Evolutionary conservation across 2,113 vertebrate genomes (phyloP), one percentile per base, ranked within the genome.

Genomic region (Sisor rabdophorus): DNA sequence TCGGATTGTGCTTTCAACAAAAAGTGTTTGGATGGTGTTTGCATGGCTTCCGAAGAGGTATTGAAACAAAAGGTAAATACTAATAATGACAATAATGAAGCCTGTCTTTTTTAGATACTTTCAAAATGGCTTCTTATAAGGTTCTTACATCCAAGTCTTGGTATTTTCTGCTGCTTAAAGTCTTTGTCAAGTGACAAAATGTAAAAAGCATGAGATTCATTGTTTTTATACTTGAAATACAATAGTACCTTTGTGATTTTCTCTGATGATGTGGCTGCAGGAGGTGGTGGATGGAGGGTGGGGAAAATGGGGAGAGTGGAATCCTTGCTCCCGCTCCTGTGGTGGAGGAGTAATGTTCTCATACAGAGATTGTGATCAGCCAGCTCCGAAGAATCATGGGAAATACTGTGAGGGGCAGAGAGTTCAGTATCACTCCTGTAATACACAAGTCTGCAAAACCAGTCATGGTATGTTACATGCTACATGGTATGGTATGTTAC

Each of bases 301-400:
- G 97, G 92, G 93, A 3, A 86, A 84, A 0, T 99, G 97, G 97
- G 92, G 94, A 28, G 75, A 90, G 0, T 99, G 96, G 97, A 94
- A 93, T 30, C 85, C 91, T 19, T 99, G 97, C 80, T 98, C 97
- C 1, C 90, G 96, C n/a, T 96, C 90, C 10, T 99, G 97, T 0
- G 95, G 95, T 0, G 96, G 97, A 0, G 97, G 97, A 1, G 92
- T 99, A 13, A 93, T 94, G 87, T 99, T 97, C 89, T 97, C 96
- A 11, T 87, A 93, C 68, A 92, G 96, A 10, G 94, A 94, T 64
- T 98, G 97, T 20, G 88, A 90, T 12, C 85, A 91, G 50, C 96
- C 97, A 0, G 72, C 85, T 75, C 97, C 96, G 55, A 92, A 86
- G 83, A 94, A 97, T 0, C 94, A 94, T 12, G 97, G 97, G 71